Evolutionary conservation across 2,113 vertebrate species (phyloP).

Genomic region (Hippocampus abdominalis): DNA sequence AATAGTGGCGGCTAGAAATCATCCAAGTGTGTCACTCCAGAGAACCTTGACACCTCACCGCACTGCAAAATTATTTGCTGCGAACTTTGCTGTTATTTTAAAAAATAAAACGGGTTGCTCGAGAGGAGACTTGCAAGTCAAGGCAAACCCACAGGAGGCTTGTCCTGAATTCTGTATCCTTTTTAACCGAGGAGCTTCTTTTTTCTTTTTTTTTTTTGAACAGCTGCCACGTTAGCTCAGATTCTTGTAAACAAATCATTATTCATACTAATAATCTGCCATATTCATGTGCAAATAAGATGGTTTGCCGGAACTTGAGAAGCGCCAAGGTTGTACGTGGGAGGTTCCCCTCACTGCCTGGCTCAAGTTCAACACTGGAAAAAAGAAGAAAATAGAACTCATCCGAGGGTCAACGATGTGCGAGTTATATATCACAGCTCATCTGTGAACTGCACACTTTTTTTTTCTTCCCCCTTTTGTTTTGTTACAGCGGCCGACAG

Average conservation of each 20-base stretch:
- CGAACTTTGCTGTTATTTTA: neutral
- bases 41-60: constrained; percentile 37
- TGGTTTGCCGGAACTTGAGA: constrained; percentile 62
- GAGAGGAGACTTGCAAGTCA: constrained; percentile 55
- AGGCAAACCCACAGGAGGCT: constrained; percentile 66
- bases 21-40: constrained; percentile 15
- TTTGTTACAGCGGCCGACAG: constrained; percentile 2
- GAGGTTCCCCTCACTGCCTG: constrained; percentile 60
- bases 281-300: constrained; percentile 74
- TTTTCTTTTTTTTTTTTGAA: constrained; percentile 53
- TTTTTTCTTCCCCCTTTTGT: neutral
- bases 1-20: neutral
- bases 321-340: constrained; percentile 72
- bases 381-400: constrained; percentile 21
- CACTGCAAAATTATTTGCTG: constrained; percentile 26
- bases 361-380: constrained; percentile 21
- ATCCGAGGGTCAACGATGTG: constrained; percentile 52
- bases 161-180: constrained; percentile 69
- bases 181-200: constrained; percentile 67
- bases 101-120: constrained; percentile 45
- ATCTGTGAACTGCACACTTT: constrained; percentile 26
- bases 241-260: constrained; percentile 77
- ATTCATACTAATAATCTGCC: constrained; percentile 77
- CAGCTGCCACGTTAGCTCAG: constrained; percentile 64
- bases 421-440: constrained; percentile 28